phyloP scores from a whole-genome alignment of 2,113 vertebrate genomes.

The Peromyscus californicus region DNA sequence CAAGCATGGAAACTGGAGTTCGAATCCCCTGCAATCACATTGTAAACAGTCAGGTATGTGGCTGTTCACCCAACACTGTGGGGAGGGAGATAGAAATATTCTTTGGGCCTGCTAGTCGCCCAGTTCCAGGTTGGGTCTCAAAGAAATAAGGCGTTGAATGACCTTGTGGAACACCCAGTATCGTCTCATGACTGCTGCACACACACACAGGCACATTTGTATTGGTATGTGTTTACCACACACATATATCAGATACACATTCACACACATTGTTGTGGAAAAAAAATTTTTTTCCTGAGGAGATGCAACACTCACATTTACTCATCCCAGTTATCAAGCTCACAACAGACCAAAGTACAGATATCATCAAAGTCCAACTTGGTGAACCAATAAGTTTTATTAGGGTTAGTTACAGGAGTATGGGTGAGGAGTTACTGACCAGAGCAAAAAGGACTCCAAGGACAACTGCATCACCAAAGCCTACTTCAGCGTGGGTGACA shows the following conservation, averaged over 20 bases:
- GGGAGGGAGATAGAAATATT: background rate
- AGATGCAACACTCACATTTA: background rate
- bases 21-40: background rate
- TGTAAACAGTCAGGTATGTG: background rate
- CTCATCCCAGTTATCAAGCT: no score
- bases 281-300: background rate
- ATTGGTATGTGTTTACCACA: background rate
- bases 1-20: background rate
- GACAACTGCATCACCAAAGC: background rate
- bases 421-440: no score
- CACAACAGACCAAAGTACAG: background rate
- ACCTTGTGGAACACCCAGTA: background rate
- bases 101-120: background rate
- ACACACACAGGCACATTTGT: background rate
- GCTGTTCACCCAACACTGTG: background rate
- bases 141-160: background rate
- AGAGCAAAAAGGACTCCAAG: background rate
- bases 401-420: background rate
- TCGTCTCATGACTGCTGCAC: background rate
- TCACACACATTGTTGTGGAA: background rate
- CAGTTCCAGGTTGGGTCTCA: background rate
- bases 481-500: background rate
- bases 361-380: background rate
- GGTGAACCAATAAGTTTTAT: background rate
- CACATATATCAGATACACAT: background rate